Conservation (phyloP, 2,888 invertebrate genomes). For the Phasia obesa region DNA sequence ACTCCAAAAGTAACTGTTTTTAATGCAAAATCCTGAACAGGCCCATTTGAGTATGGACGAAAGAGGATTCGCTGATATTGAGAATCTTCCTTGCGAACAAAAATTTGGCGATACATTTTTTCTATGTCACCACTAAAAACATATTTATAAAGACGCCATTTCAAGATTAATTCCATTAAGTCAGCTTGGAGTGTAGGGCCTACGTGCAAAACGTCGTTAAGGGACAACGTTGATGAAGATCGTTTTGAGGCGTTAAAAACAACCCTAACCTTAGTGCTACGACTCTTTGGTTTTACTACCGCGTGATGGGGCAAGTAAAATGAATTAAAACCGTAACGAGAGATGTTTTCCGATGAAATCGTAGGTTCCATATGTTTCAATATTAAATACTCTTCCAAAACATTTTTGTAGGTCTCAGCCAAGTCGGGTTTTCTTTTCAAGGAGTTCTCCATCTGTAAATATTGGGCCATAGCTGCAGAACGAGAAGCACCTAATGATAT, state of each 20-base stretch:
- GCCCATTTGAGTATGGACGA: neutral
- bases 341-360: neutral
- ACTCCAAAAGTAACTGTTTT: neutral
- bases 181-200: neutral
- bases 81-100: too few relatives aligned
- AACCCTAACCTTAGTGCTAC: too few relatives aligned
- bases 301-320: neutral
- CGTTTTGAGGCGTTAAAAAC: too few relatives aligned
- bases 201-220: neutral
- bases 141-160: too few relatives aligned
- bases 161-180: too few relatives aligned
- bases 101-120: neutral
- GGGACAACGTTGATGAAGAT: neutral
- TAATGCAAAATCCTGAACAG: neutral
- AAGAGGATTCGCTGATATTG: conserved; percentile 2
- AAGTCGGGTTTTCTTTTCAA: neutral
- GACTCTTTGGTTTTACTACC: too few relatives aligned
- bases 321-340: neutral
- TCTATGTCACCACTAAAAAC: neutral
- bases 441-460: neutral
- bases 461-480: conserved; percentile 8
- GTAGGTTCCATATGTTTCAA: conserved; percentile 6
- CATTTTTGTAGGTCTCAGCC: neutral
- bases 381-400: conserved; percentile 9
- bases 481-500: neutral